Base-by-base conservation (phyloP, 2,888 invertebrate species). In the Synergus japonicus region DNA sequence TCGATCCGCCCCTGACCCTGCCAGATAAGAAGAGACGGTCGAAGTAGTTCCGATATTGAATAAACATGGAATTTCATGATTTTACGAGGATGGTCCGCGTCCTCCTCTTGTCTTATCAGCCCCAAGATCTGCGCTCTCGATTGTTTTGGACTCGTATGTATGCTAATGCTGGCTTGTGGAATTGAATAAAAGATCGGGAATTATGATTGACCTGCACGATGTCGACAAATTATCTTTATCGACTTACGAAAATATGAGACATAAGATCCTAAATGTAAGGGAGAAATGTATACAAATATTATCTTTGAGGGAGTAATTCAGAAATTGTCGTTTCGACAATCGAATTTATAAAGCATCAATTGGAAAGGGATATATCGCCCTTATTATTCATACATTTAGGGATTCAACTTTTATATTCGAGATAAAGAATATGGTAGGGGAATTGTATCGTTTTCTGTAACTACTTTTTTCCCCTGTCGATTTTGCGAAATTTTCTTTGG, bases 51-150 rank as follows among this genome's bases (percentile, higher is more conserved):
- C 82, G 84, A 90, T 92, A 91, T 92, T 91, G 92, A 92, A 92
- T 92, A 91, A 90, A 91, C 91, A 92, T 92, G 88, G 88, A 91
- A 90, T 91, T 90, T 88, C 89, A 89, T 91, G 89, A 91, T 92
- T 91, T 91, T 90, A 91, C 84, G 90, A 89, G 86, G 86, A 85
- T 88, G 79, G 88, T 87, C 84, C 83, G 83, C 83, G 77, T 82
- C 78, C 79, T 82, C 77, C 83, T 78, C 76, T 63, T 76, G 78
- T 60, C 76, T 83, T 91, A 91, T 90, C 91, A 79, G 76, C 78
- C 54, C 81, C 81, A 82, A 80, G 83, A 89, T 90, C 89, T 85
- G 81, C 83, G 79, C 79, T 80, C 81, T 58, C 85, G 84, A 86
- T 88, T 86, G 87, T 87, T 87, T 88, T 85, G 84, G 83, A 79